Percentiles rank a stretch among this genome's conserved stretches.
These are phyloP conservation scores for Maccullochella peelii DNA, from an alignment of 2,113 vertebrate species.

Conservation along the genomic window DNA sequence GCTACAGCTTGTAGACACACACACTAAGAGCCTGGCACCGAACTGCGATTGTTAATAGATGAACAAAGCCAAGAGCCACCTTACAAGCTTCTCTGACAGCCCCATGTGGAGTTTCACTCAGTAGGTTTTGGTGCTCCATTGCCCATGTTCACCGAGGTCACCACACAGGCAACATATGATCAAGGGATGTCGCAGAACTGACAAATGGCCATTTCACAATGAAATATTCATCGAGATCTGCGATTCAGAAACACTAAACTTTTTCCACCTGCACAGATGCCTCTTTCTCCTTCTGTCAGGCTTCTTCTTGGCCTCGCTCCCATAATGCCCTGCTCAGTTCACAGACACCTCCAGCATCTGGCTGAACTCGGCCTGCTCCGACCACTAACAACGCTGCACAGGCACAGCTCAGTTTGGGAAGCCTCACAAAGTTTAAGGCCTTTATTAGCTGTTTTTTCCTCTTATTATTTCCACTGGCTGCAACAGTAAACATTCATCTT, in stretches of 20 bases:
- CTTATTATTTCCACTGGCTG: slow-evolving; percentile 35
- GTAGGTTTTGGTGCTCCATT: slow-evolving; percentile 25
- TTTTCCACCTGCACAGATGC: slow-evolving; percentile 60
- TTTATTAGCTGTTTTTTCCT: slow-evolving; percentile 39
- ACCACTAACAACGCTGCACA: slow-evolving; percentile 20
- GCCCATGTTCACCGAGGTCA: slow-evolving; percentile 42
- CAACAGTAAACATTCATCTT: slow-evolving; percentile 46
- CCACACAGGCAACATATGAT: not conserved
- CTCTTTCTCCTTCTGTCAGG: slow-evolving; percentile 44
- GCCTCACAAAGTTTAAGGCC: slow-evolving; percentile 34
- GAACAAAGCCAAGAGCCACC: slow-evolving; percentile 57
- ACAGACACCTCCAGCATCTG: slow-evolving; percentile 54
- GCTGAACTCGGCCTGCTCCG: slow-evolving; percentile 35
- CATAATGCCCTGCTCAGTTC: slow-evolving; percentile 27
- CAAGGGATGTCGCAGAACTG: slow-evolving; percentile 21
- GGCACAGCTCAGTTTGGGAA: slow-evolving; percentile 36
- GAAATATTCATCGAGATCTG: slow-evolving; percentile 56
- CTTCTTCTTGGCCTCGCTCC: slow-evolving; percentile 44
- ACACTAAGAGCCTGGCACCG: slow-evolving; percentile 50
- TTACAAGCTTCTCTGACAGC: slow-evolving; percentile 57
- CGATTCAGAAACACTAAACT: slow-evolving; percentile 59
- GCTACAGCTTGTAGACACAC: slow-evolving; percentile 40
- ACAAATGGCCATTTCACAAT: slow-evolving; percentile 57
- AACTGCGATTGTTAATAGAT: slow-evolving; percentile 57
- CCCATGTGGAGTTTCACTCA: slow-evolving; percentile 34